Percentiles rank a stretch among this genome's conserved stretches.
These are phyloP conservation scores for Numenius arquata DNA, from an alignment of 2,113 vertebrate genomes.

Conservation along the genomic window DNA sequence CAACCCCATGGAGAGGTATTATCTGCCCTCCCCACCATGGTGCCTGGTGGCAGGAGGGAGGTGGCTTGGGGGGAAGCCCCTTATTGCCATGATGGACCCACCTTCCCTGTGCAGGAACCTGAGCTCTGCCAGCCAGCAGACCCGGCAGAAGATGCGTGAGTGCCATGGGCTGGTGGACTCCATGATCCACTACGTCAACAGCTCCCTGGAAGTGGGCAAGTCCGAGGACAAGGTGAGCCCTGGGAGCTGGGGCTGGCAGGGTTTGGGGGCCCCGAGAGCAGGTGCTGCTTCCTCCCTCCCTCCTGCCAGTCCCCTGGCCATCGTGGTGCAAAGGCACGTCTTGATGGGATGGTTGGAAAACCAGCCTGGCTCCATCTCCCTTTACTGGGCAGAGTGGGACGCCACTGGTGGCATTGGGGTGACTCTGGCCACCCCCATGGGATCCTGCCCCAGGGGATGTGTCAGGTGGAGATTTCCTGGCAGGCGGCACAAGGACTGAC, in stretches of 20 bases:
- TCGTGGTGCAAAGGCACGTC: accelerated
- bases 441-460: accelerated
- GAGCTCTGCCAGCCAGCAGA: constrained; percentile 93
- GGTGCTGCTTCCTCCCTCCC: neutral
- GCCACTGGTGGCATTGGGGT: accelerated
- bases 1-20: neutral
- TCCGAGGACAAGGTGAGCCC: constrained; percentile 87
- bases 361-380: neutral
- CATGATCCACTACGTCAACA: constrained; percentile 87
- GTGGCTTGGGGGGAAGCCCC: neutral
- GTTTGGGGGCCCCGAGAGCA: neutral
- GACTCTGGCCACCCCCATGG: neutral
- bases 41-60: no score
- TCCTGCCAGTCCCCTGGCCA: accelerated
- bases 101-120: constrained; percentile 77
- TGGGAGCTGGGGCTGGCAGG: accelerated
- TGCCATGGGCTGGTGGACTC: constrained; percentile 88
- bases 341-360: neutral
- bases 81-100: accelerated
- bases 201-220: constrained; percentile 82
- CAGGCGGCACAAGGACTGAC: neutral
- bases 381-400: neutral
- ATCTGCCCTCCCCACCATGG: accelerated
- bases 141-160: constrained; percentile 92
- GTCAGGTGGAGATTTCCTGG: neutral